Evolutionary conservation across 2,888 invertebrate genomes (phyloP), one percentile per base, ranked within the genome.

Genomic region (Ptilodon capucinus): DNA sequence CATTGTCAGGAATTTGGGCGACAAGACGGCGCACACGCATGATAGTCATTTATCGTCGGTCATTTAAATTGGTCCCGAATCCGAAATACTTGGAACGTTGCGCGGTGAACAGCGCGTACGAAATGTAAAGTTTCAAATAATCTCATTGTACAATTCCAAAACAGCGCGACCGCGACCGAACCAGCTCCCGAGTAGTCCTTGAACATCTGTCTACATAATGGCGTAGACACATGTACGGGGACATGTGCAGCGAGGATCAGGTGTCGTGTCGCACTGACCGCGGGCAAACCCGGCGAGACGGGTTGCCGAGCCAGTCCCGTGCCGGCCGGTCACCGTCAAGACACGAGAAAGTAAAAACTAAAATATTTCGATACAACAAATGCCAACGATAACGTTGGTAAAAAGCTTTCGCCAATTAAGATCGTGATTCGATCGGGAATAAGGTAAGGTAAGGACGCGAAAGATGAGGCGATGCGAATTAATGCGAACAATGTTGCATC

Each of bases 241-340:
- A 74, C 86, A 84, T 85, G 80, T 84, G 86, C 74, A 76, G 65
- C 63, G 61, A 63, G 79, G 85, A 86, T 90, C 90, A 89, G 89
- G 87, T 90, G 89, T 89, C 89, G 77, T 73, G 82, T 83, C 86
- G 81, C 77, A 78, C 79, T 84, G 86, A 82, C 88, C 86, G 86
- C 78, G 81, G 81, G 59, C 83, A 81, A 82, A 78, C 79, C 76
- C 68, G 68, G 68, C 73, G 64, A 65, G 79, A 88, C 86, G 75
- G 75, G 86, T 87, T 82, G 38, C 57, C 60, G 73, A 79, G 76
- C 76, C 74, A 74, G 74, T 72, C n/a, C n/a, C 71, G 68, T 48
- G 64, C 58, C 55, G 50, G 55, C 60, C 55, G 69, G 50, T 57
- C 57, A 60, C 47, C 30, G 21, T 51, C 46, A 62, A n/a, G 61